These are phyloP conservation scores for Paragorgia papillata DNA, from an alignment of 92 coral and sea anemone genomes.

Conservation along the genomic window DNA sequence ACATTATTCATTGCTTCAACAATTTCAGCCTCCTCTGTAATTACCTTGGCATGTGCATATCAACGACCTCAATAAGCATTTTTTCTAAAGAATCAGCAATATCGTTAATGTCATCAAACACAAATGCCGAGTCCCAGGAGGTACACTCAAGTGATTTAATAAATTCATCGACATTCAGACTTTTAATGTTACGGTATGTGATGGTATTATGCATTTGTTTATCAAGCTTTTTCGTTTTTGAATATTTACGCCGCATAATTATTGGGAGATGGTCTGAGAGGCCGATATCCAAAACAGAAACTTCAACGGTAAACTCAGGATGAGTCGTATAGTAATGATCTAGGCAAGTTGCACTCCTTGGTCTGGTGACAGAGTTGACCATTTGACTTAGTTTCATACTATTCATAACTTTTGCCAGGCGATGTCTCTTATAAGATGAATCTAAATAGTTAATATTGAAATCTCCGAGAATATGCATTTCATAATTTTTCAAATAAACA, in stretches of 20 bases:
- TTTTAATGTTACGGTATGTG: slow-evolving; percentile 46
- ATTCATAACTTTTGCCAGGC: slow-evolving; percentile 51
- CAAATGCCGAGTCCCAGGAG: slow-evolving; percentile 57
- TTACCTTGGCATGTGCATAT: slow-evolving; percentile 43
- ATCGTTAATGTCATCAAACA: slow-evolving; percentile 52
- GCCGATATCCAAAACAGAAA: slow-evolving; percentile 45
- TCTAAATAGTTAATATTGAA: slow-evolving; percentile 56
- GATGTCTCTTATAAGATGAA: slow-evolving; percentile 40
- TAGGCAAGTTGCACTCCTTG: slow-evolving; percentile 53
- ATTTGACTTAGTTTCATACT: slow-evolving; percentile 48
- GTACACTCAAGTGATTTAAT: slow-evolving; percentile 2
- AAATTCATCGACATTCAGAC: slow-evolving; percentile 35
- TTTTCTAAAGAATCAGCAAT: slow-evolving; percentile 39
- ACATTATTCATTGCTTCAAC: slow-evolving; percentile 50
- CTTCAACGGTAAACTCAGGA: slow-evolving; percentile 42
- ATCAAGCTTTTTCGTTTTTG: neutral
- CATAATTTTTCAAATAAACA: slow-evolving; percentile 54
- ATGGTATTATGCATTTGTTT: slow-evolving; percentile 36
- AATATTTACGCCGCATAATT: slow-evolving; percentile 27
- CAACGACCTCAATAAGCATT: slow-evolving; percentile 48
- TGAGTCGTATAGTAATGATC: slow-evolving; percentile 57
- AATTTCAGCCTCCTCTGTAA: slow-evolving; percentile 46
- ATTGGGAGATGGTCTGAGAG: slow-evolving; percentile 60
- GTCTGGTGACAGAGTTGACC: slow-evolving; percentile 50
- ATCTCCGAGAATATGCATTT: slow-evolving; percentile 54